A percentile compares a stretch with the other conserved stretches of the same genome.
These are phyloP conservation scores for Equus przewalskii DNA, from an alignment of 2,113 vertebrate species.

Conservation along the genomic window DNA sequence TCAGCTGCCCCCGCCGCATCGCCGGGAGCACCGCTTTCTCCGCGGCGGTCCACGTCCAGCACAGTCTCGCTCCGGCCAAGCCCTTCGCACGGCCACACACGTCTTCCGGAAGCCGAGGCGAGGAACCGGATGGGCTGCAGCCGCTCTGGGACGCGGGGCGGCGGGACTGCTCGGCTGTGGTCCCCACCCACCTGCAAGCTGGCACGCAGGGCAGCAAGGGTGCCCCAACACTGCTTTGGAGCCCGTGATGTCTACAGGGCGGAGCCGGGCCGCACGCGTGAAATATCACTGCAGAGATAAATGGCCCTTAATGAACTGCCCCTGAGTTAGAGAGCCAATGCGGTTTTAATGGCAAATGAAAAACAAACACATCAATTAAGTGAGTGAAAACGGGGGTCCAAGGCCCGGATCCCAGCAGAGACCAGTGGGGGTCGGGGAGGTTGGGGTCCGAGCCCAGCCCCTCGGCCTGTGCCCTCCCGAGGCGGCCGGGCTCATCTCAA, in stretches of 20 bases:
- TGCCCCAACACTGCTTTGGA: accelerated
- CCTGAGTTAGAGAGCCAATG: neutral
- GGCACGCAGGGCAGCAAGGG: accelerated
- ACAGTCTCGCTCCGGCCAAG: neutral
- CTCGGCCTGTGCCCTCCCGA: neutral
- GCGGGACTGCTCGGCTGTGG: accelerated
- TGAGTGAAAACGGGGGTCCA: accelerated
- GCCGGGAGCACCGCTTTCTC: neutral
- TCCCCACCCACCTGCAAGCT: neutral
- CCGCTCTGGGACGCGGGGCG: neutral
- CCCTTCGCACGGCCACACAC: accelerated
- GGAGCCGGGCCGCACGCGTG: neutral
- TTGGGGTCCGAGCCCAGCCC: neutral
- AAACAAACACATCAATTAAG: constrained; percentile 14
- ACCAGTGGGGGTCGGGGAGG: neutral
- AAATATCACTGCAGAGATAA: neutral
- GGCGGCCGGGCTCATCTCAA: neutral
- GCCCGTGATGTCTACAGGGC: accelerated
- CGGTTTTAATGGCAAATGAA: constrained; percentile 13
- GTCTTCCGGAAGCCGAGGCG: neutral
- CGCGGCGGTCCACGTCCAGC: constrained; percentile 21
- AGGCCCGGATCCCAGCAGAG: neutral
- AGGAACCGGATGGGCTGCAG: neutral
- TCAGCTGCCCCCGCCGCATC: neutral
- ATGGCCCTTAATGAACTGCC: constrained; percentile 63